Evolutionary conservation across 2,113 vertebrate species (phyloP), one percentile per base, ranked within the genome.

Genomic region (Merops nubicus): DNA sequence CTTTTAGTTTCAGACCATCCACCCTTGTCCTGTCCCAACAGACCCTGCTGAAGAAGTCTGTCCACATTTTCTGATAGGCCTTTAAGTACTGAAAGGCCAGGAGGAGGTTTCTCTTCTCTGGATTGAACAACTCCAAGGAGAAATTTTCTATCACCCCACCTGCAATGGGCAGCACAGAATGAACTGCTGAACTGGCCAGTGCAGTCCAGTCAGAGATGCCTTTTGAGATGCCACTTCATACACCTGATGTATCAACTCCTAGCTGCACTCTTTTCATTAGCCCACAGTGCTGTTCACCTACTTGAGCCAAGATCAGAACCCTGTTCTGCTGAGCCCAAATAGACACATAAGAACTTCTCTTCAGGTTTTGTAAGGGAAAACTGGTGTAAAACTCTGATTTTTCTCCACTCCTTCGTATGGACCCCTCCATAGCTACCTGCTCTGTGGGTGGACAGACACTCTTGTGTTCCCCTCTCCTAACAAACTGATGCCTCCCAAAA

Each of bases 401-500:
- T 79, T 79, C 7, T 53, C 38, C 23, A 15, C 21, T 45, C 5
- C 9, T 60, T 59, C 17, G 3, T 6, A 34, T 14, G n/a, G 28
- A 48, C 15, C 8, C 15, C 67, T 78, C n/a, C 21, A 20, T 9
- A 68, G 16, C 21, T 63, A 73, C n/a, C 8, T 40, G 6, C 23
- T n/a, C 36, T 28, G 3, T 29, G 33, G 29, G 5, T 9, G 65
- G 47, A 25, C 42, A 54, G 20, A 34, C 10, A 7, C 3, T 34
- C 18, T 28, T 43, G 31, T 22, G 6, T 11, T 45, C 9, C 25
- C n/a, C 56, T 11, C 22, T 51, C 21, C 25, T 34, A 26, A 2
- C 1, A 45, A 11, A 17, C 3, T 21, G 38, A 45, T n/a, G 28
- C 4, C 23, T 8, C 12, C 3, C 33, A 29, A 1, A 3, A 9